Evolutionary conservation across 2,888 invertebrate species (phyloP), one percentile per base, ranked within the genome.

Genomic region (Leptarthrus brevirostris): DNA sequence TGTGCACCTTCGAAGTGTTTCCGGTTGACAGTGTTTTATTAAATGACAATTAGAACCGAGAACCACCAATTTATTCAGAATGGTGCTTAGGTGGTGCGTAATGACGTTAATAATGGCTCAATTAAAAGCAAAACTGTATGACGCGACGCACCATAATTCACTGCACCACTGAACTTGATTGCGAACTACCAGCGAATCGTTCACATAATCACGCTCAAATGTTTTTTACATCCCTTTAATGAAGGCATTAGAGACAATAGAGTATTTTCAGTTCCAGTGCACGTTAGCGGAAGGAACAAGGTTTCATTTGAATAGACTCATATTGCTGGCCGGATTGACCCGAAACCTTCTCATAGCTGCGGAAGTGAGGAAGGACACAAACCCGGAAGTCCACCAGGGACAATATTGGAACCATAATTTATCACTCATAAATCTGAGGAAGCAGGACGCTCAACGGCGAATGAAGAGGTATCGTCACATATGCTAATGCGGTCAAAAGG

Each of bases 71-170:
- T 75, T 69, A 69, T 56, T 34, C 36, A 40, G 44, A 66, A 71
- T 54, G 69, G 20, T 56, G 54, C 49, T 74, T 72, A 74, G 44
- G 18, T 73, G 58, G 58, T 58, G 75, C 69, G 69, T 73, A 71
- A 75, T 73, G 75, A 75, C 73, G 56, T 58, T 73, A 72, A 72
- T 75, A 75, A 75, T 75, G 73, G 52, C 73, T 75, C 73, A 73
- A 75, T 75, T 75, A 73, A 73, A 58, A 73, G 47, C 26, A 22
- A 47, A 69, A 56, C 53, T 36, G 30, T 14, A 20, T 18, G 22
- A 20, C 47, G 56, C 73, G 24, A 64, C 64, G 64, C 64, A 64
- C 64, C 64, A n/a, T 44, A 47, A 64, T 64, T 40, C 61, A 53
- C 58, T 47, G 36, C 70, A 16, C 44, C 44, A 47, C 16, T 54